Evolutionary conservation across 30 jellyfish, hydroid and myxozoan genomes (phyloP).

Genomic region (Turritopsis rubra): DNA sequence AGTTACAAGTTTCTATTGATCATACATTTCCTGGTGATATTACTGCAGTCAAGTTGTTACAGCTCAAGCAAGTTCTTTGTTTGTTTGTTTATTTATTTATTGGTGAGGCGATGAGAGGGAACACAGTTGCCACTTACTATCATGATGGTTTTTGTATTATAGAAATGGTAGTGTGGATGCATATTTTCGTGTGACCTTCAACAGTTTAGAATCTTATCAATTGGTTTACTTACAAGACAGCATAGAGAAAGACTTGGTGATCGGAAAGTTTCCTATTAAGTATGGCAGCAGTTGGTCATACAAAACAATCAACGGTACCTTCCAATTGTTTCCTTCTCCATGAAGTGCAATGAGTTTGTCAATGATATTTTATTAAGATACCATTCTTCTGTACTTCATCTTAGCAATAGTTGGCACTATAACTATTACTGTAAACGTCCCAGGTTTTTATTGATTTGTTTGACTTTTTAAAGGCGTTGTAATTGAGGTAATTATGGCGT

Average conservation of each 20-base stretch:
- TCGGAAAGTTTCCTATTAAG: conserved; percentile 15
- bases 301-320: not conserved
- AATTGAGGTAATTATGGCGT: too few species aligned
- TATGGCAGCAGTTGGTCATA: not conserved
- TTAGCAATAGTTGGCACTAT: too few species aligned
- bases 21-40: not conserved
- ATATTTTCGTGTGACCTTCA: not conserved
- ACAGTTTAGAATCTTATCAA: conserved; percentile 15
- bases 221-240: conserved; percentile 17
- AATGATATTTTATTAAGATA: too few species aligned
- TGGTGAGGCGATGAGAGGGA: not conserved
- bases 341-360: too few species aligned
- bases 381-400: too few species aligned
- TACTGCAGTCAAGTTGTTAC: not conserved
- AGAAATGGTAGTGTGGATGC: conserved; percentile 15
- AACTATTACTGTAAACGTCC: too few species aligned
- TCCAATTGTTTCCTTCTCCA: too few species aligned
- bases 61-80: not conserved
- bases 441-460: too few species aligned
- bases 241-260: not conserved
- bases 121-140: not conserved
- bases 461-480: too few species aligned
- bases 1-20: not conserved
- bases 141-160: not conserved
- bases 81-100: too few species aligned